Evolutionary conservation across 1,140 invertebrate genomes (phyloP).

Genomic region (Pseudomyrmex pallidus): DNA sequence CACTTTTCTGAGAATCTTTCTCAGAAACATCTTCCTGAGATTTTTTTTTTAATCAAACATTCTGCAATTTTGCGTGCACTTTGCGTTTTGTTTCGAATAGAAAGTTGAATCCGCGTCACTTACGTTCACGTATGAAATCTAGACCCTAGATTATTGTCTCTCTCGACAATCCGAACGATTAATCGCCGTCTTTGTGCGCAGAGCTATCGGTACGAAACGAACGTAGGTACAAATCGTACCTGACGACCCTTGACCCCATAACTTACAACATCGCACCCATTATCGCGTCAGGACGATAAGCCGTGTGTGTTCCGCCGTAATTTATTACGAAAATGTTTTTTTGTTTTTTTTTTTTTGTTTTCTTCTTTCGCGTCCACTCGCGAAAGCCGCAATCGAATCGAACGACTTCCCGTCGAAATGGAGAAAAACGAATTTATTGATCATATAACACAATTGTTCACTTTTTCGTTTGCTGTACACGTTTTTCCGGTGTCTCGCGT

Average conservation of each 20-base stretch:
- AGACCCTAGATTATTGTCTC: slow-evolving; percentile 67
- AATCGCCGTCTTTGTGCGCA: slow-evolving; percentile 50
- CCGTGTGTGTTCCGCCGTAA: slow-evolving; percentile 40
- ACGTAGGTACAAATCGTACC: slow-evolving; percentile 69
- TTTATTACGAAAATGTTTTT: slow-evolving; percentile 65
- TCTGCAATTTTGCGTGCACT: background rate
- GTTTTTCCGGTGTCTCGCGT: background rate
- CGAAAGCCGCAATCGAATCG: slow-evolving; percentile 23
- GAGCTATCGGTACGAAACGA: slow-evolving; percentile 67
- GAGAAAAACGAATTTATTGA: slow-evolving; percentile 4
- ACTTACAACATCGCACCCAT: slow-evolving; percentile 57
- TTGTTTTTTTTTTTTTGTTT: too few relatives aligned
- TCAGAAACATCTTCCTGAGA: too few relatives aligned
- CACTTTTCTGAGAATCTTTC: too few relatives aligned
- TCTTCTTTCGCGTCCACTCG: background rate
- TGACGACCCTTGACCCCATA: slow-evolving; percentile 46
- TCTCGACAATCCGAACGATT: slow-evolving; percentile 57
- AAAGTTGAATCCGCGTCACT: slow-evolving; percentile 14
- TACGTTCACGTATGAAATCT: slow-evolving; percentile 9
- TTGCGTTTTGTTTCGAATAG: slow-evolving; percentile 31
- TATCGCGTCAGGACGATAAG: slow-evolving; percentile 62
- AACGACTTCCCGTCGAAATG: background rate
- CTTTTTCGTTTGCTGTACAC: background rate
- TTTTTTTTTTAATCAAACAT: slow-evolving; percentile 14
- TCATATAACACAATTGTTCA: background rate